These are phyloP conservation scores for Tenthredo scrophulariae DNA, from an alignment of 2,888 invertebrate genomes.

Conservation along the genomic window DNA sequence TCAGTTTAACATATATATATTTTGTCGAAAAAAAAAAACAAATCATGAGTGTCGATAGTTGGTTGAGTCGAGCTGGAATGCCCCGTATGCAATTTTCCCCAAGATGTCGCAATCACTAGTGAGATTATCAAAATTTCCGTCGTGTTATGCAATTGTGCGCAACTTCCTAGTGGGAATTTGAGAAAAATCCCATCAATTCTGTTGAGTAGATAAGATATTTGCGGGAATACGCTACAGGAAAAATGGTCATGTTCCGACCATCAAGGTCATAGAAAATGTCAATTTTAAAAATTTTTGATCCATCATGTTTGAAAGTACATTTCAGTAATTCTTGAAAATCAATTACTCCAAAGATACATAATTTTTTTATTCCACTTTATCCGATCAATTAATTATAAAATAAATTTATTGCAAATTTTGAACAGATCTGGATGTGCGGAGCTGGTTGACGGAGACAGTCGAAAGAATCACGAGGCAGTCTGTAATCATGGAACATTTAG, in stretches of 20 bases:
- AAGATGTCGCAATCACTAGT: not conserved
- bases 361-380: not conserved
- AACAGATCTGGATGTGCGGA: constrained; percentile 63
- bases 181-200: not conserved
- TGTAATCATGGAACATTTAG: constrained; percentile 59
- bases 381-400: not conserved
- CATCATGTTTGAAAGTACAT: no score
- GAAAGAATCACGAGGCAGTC: constrained; percentile 63
- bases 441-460: constrained; percentile 60
- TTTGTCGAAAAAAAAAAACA: no score
- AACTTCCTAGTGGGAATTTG: not conserved
- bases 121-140: not conserved
- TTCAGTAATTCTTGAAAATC: no score
- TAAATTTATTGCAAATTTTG: constrained; percentile 15
- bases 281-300: not conserved
- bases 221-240: not conserved
- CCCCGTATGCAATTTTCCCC: not conserved
- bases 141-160: not conserved
- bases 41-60: no score
- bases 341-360: not conserved
- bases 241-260: not conserved
- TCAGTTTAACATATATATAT: no score
- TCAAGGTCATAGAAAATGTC: not conserved
- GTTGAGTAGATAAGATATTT: not conserved
- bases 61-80: no score